Evolutionary conservation across 2,888 invertebrate species (phyloP).

Genomic region (Laspeyria flexula): DNA sequence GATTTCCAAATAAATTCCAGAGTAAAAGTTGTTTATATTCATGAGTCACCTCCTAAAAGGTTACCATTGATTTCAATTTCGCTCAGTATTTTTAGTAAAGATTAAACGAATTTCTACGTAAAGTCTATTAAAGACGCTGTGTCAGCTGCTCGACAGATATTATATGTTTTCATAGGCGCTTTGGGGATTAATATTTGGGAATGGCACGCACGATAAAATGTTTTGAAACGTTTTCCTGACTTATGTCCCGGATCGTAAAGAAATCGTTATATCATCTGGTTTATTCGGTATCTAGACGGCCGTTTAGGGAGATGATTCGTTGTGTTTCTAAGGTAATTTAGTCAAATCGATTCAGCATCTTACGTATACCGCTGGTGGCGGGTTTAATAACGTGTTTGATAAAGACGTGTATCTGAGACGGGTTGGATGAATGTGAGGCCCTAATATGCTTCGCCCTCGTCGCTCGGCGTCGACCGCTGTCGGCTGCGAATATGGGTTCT

Average conservation of each 20-base stretch:
- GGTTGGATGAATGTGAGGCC: constrained; percentile 69
- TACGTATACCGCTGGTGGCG: constrained; percentile 65
- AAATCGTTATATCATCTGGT: constrained; percentile 21
- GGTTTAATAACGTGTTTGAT: constrained; percentile 79
- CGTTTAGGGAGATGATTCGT: constrained; percentile 28
- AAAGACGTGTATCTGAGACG: constrained; percentile 71
- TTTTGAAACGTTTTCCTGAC: constrained; percentile 32
- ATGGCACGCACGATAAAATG: constrained; percentile 40
- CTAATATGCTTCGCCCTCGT: constrained; percentile 70
- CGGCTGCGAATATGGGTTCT: constrained; percentile 67
- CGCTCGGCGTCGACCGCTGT: constrained; percentile 72
- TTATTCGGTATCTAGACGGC: constrained; percentile 23
- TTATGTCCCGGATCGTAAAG: constrained; percentile 20
- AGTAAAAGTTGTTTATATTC: no score
- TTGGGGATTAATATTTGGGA: constrained; percentile 49
- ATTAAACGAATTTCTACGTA: constrained; percentile 20
- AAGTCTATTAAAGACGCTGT: constrained; percentile 49
- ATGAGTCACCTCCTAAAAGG: no score
- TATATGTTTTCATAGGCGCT: constrained; percentile 56
- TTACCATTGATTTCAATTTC: no score
- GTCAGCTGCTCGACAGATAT: constrained; percentile 55
- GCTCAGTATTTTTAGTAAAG: constrained; percentile 1
- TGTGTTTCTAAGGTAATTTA: constrained; percentile 55
- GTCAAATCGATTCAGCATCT: constrained; percentile 63
- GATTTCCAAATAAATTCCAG: no score